These are phyloP conservation scores for Helicoverpa armigera DNA, from an alignment of 1,140 invertebrate genomes.

Conservation along the genomic window DNA sequence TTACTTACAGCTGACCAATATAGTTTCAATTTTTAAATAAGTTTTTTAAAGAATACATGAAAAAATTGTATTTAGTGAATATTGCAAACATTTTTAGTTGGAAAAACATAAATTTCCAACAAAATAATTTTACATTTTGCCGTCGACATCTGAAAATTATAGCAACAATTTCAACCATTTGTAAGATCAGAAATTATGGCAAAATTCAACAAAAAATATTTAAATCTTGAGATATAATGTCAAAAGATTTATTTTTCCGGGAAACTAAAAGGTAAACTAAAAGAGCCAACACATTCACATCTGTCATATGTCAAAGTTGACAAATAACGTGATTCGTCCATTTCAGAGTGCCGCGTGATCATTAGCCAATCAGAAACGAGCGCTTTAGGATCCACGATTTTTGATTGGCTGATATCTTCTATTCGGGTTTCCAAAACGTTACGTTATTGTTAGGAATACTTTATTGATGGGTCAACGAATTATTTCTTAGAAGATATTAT, in stretches of 20 bases:
- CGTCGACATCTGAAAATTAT: neutral
- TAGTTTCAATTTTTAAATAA: conserved; percentile 37
- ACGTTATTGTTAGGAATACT: conserved; percentile 38
- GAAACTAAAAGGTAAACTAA: conserved; percentile 17
- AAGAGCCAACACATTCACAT: conserved; percentile 43
- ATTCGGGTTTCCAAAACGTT: neutral
- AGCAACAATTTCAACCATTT: neutral
- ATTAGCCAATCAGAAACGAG: conserved; percentile 39
- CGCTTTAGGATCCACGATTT: conserved; percentile 16
- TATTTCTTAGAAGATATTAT: neutral
- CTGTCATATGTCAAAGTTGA: conserved; percentile 28
- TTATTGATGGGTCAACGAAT: conserved; percentile 25
- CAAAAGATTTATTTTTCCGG: conserved; percentile 10
- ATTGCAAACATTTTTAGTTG: conserved; percentile 26
- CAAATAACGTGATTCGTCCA: conserved; percentile 24
- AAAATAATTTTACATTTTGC: conserved; percentile 7
- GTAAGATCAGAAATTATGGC: too few relatives aligned
- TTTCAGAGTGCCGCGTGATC: neutral
- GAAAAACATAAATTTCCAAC: too few relatives aligned
- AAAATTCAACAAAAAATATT: neutral
- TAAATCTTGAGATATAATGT: neutral
- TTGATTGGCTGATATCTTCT: conserved; percentile 23
- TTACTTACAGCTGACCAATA: conserved; percentile 29
- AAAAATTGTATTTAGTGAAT: conserved; percentile 35
- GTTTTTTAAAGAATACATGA: conserved; percentile 17